phyloP scores from a whole-genome alignment of 1,140 invertebrate genomes.

The Drosophila virilis region DNA sequence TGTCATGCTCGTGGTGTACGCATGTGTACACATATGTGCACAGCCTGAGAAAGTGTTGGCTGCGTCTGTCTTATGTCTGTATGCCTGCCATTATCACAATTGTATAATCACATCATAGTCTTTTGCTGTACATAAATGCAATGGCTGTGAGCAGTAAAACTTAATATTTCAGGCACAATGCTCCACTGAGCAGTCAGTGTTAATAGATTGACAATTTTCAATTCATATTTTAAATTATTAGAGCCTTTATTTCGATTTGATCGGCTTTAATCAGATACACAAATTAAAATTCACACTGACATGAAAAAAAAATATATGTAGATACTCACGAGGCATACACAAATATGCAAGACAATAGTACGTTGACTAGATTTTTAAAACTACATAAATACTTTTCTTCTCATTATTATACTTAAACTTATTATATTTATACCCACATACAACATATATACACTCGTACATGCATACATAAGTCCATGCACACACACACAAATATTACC shows the following conservation, averaged over 20 bases:
- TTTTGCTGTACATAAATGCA: constrained; percentile 21
- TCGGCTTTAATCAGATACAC: constrained; percentile 4
- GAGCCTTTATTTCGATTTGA: not conserved
- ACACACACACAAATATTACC: not conserved
- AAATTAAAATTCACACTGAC: too few species aligned
- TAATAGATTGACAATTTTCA: constrained; percentile 9
- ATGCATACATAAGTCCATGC: too few species aligned
- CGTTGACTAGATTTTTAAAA: too few species aligned
- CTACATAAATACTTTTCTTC: too few species aligned
- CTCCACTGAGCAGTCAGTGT: not conserved
- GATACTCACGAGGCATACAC: too few species aligned
- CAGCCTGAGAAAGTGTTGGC: not conserved
- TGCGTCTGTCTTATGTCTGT: not conserved
- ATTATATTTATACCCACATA: too few species aligned
- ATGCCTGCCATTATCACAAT: constrained; percentile 12
- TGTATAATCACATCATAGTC: constrained; percentile 44
- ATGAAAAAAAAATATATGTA: too few species aligned
- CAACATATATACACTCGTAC: too few species aligned
- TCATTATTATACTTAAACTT: too few species aligned
- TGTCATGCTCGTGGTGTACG: not conserved
- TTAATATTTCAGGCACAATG: constrained; percentile 5
- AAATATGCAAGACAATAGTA: too few species aligned
- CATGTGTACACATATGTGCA: constrained; percentile 30
- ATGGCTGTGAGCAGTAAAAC: constrained; percentile 1
- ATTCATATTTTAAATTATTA: constrained; percentile 5